phyloP scores from a whole-genome alignment of 2,888 invertebrate genomes.

The Dasypogon diadema region DNA sequence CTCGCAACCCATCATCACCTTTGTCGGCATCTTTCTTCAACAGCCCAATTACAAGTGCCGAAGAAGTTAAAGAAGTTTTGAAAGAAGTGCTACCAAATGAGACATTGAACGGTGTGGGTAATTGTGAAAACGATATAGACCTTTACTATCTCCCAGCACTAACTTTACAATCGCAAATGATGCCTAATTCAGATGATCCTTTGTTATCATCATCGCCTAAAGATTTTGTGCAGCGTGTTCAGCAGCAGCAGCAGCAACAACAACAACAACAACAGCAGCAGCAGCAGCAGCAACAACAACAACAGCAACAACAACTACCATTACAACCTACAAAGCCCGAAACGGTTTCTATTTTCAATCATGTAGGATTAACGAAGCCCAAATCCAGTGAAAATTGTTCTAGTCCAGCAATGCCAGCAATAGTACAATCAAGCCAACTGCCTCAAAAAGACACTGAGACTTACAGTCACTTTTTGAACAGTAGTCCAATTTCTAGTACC shows the following conservation, averaged over 20 bases:
- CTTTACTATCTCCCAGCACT: slow-evolving; percentile 67
- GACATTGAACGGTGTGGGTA: slow-evolving; percentile 72
- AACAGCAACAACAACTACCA: slow-evolving; percentile 47
- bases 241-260: slow-evolving; percentile 38
- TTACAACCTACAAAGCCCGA: slow-evolving; percentile 59
- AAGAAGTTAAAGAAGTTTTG: slow-evolving; percentile 87
- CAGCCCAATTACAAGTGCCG: slow-evolving; percentile 84
- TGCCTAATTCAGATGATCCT: slow-evolving; percentile 90
- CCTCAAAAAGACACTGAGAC: not conserved
- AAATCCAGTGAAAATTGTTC: not conserved
- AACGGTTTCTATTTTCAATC: slow-evolving; percentile 58
- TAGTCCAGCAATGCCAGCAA: not conserved
- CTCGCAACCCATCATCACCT: slow-evolving; percentile 83
- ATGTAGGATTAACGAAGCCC: slow-evolving; percentile 55
- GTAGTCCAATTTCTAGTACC: slow-evolving; percentile 60
- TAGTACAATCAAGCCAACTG: slow-evolving; percentile 15
- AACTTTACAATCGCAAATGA: slow-evolving; percentile 83
- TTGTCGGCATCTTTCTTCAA: slow-evolving; percentile 87
- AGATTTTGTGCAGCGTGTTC: slow-evolving; percentile 73
- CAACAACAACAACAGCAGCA: slow-evolving; percentile 55
- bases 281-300: slow-evolving; percentile 57
- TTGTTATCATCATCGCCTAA: slow-evolving; percentile 85
- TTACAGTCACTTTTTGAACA: not conserved
- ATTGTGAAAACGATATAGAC: slow-evolving; percentile 68
- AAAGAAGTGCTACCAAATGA: slow-evolving; percentile 87